A percentile compares a stretch with the other conserved stretches of the same genome.
Conservation (phyloP, 2,797 vertebrate species). For the Helarctos malayanus region DNA sequence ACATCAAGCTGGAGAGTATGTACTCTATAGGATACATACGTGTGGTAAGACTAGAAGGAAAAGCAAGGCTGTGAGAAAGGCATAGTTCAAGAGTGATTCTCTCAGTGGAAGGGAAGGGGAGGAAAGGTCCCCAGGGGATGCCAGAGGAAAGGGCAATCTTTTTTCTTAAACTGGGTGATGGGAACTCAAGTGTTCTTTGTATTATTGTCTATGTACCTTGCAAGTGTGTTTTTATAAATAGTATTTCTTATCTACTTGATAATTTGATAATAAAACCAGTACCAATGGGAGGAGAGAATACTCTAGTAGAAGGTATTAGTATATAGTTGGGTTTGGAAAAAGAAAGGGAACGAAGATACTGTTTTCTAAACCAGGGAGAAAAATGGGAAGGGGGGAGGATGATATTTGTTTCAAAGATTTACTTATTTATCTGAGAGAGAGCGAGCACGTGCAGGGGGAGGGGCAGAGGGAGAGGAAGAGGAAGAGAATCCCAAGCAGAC, state of each 20-base stretch:
- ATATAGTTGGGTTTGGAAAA: background rate
- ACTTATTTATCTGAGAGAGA: background rate
- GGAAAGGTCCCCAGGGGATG: background rate
- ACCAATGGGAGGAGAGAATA: background rate
- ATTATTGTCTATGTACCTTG: background rate
- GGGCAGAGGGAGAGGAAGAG: background rate
- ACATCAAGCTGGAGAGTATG: background rate
- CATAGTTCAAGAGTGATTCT: background rate
- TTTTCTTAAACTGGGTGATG: background rate
- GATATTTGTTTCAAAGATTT: background rate
- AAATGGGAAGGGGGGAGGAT: background rate
- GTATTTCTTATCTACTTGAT: background rate
- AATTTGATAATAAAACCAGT: background rate
- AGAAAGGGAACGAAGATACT: background rate
- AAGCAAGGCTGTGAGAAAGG: background rate
- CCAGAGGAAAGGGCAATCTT: background rate
- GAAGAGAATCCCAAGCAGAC: background rate
- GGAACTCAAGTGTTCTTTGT: background rate
- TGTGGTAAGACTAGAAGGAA: background rate
- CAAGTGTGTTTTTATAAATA: background rate
- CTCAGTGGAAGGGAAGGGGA: background rate
- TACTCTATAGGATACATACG: background rate
- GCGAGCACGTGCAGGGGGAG: background rate
- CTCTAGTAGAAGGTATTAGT: background rate
- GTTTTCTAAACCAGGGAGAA: slow-evolving; percentile 8